Conservation (phyloP, 2,797 vertebrate genomes). For the Lycodopsis pacificus region DNA sequence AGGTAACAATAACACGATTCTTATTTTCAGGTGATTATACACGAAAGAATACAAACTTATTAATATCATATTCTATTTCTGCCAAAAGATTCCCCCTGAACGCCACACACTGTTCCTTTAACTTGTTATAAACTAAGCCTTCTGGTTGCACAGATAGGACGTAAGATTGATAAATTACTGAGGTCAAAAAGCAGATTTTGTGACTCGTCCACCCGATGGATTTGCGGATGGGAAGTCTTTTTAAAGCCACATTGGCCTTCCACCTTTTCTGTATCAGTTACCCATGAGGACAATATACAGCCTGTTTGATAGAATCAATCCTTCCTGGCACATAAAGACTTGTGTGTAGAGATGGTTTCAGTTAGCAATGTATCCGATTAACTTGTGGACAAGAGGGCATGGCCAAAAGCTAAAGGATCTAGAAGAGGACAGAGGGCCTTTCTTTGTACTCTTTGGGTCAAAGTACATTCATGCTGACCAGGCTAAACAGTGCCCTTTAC, state of each 20-base stretch:
- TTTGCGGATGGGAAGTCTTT: slow-evolving; percentile 44
- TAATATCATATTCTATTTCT: neutral
- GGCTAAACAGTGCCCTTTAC: neutral
- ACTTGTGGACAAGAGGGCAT: slow-evolving; percentile 30
- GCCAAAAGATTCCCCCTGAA: neutral
- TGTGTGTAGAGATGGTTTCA: slow-evolving; percentile 56
- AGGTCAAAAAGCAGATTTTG: slow-evolving; percentile 32
- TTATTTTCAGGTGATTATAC: neutral
- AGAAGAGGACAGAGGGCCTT: slow-evolving; percentile 63
- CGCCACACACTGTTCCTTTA: neutral
- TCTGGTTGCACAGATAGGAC: slow-evolving; percentile 44
- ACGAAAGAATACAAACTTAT: neutral
- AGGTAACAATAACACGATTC: neutral
- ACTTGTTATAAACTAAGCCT: neutral
- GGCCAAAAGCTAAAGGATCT: slow-evolving; percentile 38
- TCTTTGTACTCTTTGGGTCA: slow-evolving; percentile 48
- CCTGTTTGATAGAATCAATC: slow-evolving; percentile 70
- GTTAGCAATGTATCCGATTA: slow-evolving; percentile 62
- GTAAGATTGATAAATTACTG: slow-evolving; percentile 54
- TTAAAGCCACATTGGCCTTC: slow-evolving; percentile 40
- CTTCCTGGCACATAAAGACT: slow-evolving; percentile 47
- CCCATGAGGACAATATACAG: slow-evolving; percentile 66
- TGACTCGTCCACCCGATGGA: slow-evolving; percentile 36
- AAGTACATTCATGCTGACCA: slow-evolving; percentile 21
- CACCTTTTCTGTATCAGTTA: slow-evolving; percentile 67